phyloP scores from a whole-genome alignment of 2,113 vertebrate genomes.

The Paracanthobrama guichenoti region DNA sequence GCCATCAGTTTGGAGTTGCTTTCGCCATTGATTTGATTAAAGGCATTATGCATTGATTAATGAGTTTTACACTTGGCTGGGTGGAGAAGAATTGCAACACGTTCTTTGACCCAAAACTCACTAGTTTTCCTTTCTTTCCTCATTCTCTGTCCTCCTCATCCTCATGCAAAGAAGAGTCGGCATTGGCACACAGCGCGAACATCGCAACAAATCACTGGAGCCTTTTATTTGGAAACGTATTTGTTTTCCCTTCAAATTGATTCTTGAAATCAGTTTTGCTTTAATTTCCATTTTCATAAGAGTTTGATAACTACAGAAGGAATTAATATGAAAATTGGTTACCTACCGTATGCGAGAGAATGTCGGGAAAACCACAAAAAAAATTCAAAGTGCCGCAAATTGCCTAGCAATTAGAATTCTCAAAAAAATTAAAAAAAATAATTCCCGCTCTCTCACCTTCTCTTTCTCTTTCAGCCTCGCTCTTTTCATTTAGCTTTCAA shows the following conservation, averaged over 20 bases:
- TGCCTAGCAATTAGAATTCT: slow-evolving; percentile 73
- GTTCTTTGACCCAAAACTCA: slow-evolving; percentile 76
- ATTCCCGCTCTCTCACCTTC: slow-evolving; percentile 47
- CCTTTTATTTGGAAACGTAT: slow-evolving; percentile 71
- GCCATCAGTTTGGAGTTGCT: slow-evolving; percentile 91
- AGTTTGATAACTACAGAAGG: slow-evolving; percentile 68
- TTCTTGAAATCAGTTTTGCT: slow-evolving; percentile 69
- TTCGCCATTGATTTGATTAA: slow-evolving; percentile 98
- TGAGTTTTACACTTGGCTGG: slow-evolving; percentile 99
- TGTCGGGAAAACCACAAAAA: slow-evolving; percentile 67
- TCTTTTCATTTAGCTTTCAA: slow-evolving; percentile 39
- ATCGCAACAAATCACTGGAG: slow-evolving; percentile 75
- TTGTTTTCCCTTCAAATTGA: slow-evolving; percentile 70
- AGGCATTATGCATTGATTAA: slow-evolving; percentile 98
- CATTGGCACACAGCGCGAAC: slow-evolving; percentile 62
- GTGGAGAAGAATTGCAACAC: slow-evolving; percentile 92
- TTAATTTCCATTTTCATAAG: slow-evolving; percentile 75
- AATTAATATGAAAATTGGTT: slow-evolving; percentile 70
- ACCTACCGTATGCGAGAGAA: slow-evolving; percentile 61
- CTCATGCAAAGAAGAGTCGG: slow-evolving; percentile 61
- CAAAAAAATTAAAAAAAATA: slow-evolving; percentile 64
- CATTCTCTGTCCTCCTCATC: slow-evolving; percentile 61
- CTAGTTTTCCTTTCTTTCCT: slow-evolving; percentile 53
- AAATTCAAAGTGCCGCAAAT: slow-evolving; percentile 62
- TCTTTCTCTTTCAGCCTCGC: neutral